Base-by-base conservation (phyloP, 2,888 invertebrate genomes). In the Sarcophaga caerulescens region DNA sequence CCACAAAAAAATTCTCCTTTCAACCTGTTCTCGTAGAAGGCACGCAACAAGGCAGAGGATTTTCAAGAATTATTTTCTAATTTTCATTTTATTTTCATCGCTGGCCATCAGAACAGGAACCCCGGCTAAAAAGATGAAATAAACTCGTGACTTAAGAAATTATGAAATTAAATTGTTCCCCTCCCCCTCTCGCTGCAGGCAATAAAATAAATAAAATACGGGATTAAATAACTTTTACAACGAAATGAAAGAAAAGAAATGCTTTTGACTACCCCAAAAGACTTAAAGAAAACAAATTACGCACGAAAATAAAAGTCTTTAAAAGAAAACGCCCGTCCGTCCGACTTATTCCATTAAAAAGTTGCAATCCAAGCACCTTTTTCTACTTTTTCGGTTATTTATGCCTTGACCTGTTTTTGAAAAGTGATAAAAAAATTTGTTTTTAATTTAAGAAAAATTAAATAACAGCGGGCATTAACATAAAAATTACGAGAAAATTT, bases 121-220 rank as follows among this genome's bases (percentile, higher is more conserved):
- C 8, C 8, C 8, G 35, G 44, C 10, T 25, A 52, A 23, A 35
- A 70, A 69, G 44, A 68, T 14, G 17, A 47, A 44, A 52, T 60
- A 75, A 82, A 78, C 74, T 68, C 75, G 73, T 77, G 76, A 77
- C 63, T 76, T 57, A 45, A 35, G 21, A 73, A 85, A 76, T 79
- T 75, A 71, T 75, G 62, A 80, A 76, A 80, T 81, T 60, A 66
- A 60, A 81, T 76, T 79, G 60, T 25, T 17, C 35, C 35, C 35
- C 10, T 2, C 35, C 2, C 35, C 35, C 35, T 8, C 2, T 1
- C 35, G 1, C 35, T 35, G 0, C 2, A 35, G 35, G 35, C 35
- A 35, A 35, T 1, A 8, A 35, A 35, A 35, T 35, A 35, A 35
- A 35, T 10, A 35, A 8, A 66, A 66, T 47, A 35, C 12, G 35